These are phyloP conservation scores for Smithornis capensis DNA, from an alignment of 2,113 vertebrate genomes.

Conservation along the genomic window DNA sequence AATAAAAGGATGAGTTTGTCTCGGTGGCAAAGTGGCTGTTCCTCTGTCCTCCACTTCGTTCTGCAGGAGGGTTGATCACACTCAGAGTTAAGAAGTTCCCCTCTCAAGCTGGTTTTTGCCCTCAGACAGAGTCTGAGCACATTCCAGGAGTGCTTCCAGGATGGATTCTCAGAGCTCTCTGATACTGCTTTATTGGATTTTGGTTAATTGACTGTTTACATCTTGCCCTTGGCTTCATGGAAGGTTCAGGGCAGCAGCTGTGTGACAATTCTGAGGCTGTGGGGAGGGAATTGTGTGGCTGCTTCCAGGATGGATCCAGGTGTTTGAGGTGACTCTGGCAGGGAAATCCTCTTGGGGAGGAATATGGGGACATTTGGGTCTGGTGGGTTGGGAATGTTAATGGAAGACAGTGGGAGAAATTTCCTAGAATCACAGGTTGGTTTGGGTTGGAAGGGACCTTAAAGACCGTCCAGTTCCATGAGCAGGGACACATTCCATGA, in stretches of 20 bases:
- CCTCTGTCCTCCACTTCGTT: accelerated
- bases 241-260: not conserved
- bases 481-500: not conserved
- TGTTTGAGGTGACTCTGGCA: no score
- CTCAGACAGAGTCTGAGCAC: accelerated
- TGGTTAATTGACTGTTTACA: accelerated
- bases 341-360: not conserved
- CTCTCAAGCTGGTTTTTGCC: accelerated
- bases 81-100: not conserved
- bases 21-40: not conserved
- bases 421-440: accelerated
- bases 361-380: accelerated
- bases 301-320: not conserved
- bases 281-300: not conserved
- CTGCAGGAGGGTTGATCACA: accelerated
- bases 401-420: not conserved
- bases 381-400: not conserved
- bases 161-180: not conserved
- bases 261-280: not conserved
- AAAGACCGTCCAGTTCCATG: not conserved
- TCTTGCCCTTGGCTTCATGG: accelerated
- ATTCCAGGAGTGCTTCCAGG: accelerated
- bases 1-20: slow-evolving; percentile 17
- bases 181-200: accelerated
- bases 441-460: not conserved